phyloP scores from a whole-genome alignment of 92 coral and sea anemone genomes.

The Epizoanthus fatuus region DNA sequence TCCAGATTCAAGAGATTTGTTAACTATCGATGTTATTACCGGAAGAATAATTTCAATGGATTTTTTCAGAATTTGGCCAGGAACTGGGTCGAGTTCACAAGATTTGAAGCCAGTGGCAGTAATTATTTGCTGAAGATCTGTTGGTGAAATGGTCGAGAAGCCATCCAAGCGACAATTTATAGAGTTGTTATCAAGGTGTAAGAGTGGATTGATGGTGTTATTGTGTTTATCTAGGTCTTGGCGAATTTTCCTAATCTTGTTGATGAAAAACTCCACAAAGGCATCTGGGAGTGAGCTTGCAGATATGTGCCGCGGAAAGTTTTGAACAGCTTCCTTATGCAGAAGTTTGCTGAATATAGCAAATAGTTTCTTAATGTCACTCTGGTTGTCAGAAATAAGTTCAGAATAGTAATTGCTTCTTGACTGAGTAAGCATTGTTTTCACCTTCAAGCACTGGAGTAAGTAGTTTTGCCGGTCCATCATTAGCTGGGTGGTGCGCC shows the following conservation, averaged over 20 bases:
- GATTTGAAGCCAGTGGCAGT: background rate
- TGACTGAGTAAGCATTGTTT: background rate
- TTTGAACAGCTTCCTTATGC: too few relatives aligned
- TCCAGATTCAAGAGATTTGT: background rate
- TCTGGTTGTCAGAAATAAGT: too few relatives aligned
- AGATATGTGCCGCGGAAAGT: too few relatives aligned
- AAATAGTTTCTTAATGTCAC: too few relatives aligned
- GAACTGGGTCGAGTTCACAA: background rate
- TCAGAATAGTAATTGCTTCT: background rate
- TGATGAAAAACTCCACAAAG: background rate
- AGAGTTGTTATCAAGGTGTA: background rate
- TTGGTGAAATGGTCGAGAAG: background rate
- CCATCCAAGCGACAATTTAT: background rate
- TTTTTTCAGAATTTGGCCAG: background rate
- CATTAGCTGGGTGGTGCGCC: background rate
- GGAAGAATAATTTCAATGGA: background rate
- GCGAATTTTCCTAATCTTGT: background rate
- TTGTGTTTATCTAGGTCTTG: background rate
- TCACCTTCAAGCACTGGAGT: conserved; percentile 8
- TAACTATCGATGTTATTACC: too few relatives aligned
- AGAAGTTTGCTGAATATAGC: too few relatives aligned
- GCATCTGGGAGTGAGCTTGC: background rate
- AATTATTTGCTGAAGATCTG: background rate
- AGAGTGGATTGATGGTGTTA: background rate
- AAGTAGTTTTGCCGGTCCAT: background rate